These are phyloP conservation scores for Xiphorhynchus erythropygius DNA, from an alignment of 2,797 vertebrate species.

Conservation along the genomic window DNA sequence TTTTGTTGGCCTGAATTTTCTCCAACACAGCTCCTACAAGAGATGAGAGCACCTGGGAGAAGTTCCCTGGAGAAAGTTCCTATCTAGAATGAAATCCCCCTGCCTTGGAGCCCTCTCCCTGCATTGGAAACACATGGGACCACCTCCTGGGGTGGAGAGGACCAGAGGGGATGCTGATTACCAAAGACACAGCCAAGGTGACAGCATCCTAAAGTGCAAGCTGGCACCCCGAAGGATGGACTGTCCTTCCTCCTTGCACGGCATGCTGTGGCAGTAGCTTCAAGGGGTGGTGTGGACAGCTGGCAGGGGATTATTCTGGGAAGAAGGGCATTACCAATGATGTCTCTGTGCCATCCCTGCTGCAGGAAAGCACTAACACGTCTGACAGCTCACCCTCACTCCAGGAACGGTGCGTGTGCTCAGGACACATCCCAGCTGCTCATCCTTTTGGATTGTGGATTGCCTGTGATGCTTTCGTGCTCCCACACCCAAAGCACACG, in stretches of 20 bases:
- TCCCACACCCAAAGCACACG: neutral
- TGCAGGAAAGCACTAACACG: neutral
- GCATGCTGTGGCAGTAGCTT: neutral
- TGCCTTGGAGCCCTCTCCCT: neutral
- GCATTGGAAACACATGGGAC: neutral
- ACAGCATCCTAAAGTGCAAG: neutral
- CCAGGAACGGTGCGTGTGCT: neutral
- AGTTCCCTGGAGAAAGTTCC: neutral
- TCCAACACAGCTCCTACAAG: neutral
- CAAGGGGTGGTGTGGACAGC: neutral
- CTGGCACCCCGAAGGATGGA: neutral
- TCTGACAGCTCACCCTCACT: neutral
- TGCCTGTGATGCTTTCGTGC: neutral
- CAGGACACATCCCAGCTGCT: slow-evolving; percentile 53
- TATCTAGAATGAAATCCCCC: neutral
- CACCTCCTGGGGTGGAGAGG: neutral
- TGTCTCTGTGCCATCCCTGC: neutral
- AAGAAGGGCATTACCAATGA: neutral
- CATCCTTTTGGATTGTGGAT: neutral
- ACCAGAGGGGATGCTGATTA: neutral
- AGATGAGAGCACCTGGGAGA: neutral
- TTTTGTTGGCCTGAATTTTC: neutral
- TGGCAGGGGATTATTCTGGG: slow-evolving; percentile 23
- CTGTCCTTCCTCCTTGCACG: neutral
- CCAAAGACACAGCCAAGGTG: neutral